Base-by-base conservation (phyloP, 1,140 invertebrate genomes). In the Euschistus heros region DNA sequence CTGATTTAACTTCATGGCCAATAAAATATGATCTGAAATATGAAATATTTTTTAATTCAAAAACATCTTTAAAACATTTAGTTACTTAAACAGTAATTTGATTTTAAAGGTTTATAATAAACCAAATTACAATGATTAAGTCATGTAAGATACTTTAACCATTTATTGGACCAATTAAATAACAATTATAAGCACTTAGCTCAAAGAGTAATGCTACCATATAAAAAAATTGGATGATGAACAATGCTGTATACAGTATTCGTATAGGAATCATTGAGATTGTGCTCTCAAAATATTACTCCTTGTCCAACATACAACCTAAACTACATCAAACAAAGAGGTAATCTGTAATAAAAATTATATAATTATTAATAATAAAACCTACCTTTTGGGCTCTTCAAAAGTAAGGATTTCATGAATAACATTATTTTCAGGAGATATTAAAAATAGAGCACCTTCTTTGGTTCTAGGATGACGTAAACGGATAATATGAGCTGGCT, bases 1-100 rank as follows among this genome's bases (percentile, higher is more conserved):
- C 85, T 54, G 84, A 86, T 74, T 85, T 86, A 0, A 89, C 83
- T 71, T 81, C 80, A 64, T 85, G 80, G 70, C 84, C 80, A 30
- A 87, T 80, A 66, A 88, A 81, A 85, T 85, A 88, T 20, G 84
- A 86, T 64, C 84, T 79, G 50, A 18, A 69, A 70, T 37, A 68
- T 15, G 47, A 50, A 2, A 50, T 7, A 30, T 30, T 4, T 30
- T 4, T 30, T 7, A 30, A 7, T 30, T 2, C 27, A 2, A 30
- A 30, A 30, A 30, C 27, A 30, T 30, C 7, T 30, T 30, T 4
- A 30, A 30, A 7, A 30, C 2, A 4, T 30, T 7, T 4, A 30
- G 27, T 30, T 30, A 30, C 27, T 7, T 30, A 30, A 30, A 30
- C 27, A 30, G 7, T 30, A 30, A 30, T 4, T 7, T 30, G 7